Evolutionary conservation across 2,113 vertebrate species (phyloP).

Genomic region (Bothrops jararaca): DNA sequence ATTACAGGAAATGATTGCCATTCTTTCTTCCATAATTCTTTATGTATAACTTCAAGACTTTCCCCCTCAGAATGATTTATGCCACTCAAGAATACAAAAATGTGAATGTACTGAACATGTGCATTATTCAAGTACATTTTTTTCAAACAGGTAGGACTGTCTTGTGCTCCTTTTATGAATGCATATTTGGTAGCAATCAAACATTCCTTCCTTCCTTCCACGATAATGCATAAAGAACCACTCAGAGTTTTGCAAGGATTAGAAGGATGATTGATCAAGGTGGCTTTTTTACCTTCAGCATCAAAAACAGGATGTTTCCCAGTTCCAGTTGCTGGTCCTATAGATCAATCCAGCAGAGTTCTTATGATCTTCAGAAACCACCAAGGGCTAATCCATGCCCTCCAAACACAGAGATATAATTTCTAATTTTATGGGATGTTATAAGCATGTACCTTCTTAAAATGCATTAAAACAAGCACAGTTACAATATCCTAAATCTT

Average conservation of each 20-base stretch:
- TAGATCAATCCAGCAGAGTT: neutral
- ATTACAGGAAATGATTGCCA: neutral
- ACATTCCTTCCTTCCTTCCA: neutral
- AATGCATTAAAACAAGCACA: neutral
- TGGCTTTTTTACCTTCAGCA: neutral
- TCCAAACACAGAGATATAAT: neutral
- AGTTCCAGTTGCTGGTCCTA: neutral
- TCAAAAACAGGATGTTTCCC: neutral
- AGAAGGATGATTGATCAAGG: neutral
- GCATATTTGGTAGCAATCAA: neutral
- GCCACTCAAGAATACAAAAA: neutral
- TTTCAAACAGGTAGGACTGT: neutral
- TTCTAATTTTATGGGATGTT: neutral
- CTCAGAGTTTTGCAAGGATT: neutral
- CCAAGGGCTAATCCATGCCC: neutral
- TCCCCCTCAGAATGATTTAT: neutral
- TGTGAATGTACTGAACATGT: neutral
- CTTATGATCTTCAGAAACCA: neutral
- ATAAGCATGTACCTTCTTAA: neutral
- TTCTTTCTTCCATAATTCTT: neutral
- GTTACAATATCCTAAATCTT: neutral
- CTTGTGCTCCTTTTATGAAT: neutral
- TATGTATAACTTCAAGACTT: neutral
- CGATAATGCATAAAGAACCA: neutral
- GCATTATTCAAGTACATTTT: neutral